These are phyloP conservation scores for Progne subis DNA, from an alignment of 2,113 vertebrate species.

Conservation along the genomic window DNA sequence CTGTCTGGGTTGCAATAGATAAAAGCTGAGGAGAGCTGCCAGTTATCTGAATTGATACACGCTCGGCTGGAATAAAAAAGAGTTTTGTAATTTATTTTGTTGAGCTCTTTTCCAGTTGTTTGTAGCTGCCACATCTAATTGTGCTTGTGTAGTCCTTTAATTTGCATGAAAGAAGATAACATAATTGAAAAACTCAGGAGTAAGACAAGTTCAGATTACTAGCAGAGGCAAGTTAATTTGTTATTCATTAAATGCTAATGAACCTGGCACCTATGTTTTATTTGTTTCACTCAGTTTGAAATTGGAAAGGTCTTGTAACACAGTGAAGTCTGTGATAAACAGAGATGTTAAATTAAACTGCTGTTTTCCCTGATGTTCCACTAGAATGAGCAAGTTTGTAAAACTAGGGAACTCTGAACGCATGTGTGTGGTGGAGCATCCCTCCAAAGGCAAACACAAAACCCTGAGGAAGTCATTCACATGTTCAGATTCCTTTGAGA, in stretches of 20 bases:
- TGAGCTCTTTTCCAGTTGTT: slow-evolving; percentile 58
- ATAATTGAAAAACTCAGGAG: slow-evolving; percentile 72
- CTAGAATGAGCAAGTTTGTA: slow-evolving; percentile 23
- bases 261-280: slow-evolving; percentile 67
- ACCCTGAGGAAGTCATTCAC: background rate
- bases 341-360: slow-evolving; percentile 62
- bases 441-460: background rate
- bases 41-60: slow-evolving; percentile 32
- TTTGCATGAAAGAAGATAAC: slow-evolving; percentile 76
- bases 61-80: slow-evolving; percentile 1
- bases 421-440: background rate
- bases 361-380: slow-evolving; percentile 30
- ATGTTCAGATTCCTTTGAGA: background rate
- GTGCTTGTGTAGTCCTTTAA: slow-evolving; percentile 71
- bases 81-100: slow-evolving; percentile 54
- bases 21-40: slow-evolving; percentile 24
- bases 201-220: slow-evolving; percentile 72
- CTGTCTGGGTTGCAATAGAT: background rate
- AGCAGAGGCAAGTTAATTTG: slow-evolving; percentile 70
- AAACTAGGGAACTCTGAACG: background rate
- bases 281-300: slow-evolving; percentile 71
- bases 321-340: slow-evolving; percentile 56
- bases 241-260: slow-evolving; percentile 81
- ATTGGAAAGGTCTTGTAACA: slow-evolving; percentile 69
- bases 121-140: slow-evolving; percentile 72